phyloP scores from a whole-genome alignment of 2,797 vertebrate genomes.

The Galagoides demidoff region DNA sequence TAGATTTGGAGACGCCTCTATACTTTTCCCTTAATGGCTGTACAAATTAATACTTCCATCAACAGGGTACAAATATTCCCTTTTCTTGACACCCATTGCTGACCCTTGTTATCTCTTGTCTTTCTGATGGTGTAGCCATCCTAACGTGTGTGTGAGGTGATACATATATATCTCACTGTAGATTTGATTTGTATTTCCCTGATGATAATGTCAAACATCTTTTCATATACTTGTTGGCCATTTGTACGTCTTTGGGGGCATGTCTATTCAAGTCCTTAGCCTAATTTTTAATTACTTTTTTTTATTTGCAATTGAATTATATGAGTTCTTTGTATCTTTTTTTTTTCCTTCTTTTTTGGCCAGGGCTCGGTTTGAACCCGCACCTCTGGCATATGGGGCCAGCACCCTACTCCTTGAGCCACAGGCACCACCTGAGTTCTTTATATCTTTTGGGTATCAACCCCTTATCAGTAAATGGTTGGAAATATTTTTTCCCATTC shows the following conservation, averaged over 20 bases:
- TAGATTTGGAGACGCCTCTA: neutral
- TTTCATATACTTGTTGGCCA: neutral
- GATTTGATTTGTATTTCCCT: neutral
- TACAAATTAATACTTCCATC: neutral
- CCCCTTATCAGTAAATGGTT: neutral
- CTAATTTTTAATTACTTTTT: neutral
- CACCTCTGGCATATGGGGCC: too few relatives aligned
- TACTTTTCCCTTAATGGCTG: neutral
- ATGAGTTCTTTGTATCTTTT: neutral
- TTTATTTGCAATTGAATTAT: neutral
- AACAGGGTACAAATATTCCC: neutral
- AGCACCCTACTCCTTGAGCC: too few relatives aligned
- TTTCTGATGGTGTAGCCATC: neutral
- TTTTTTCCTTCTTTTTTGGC: too few relatives aligned
- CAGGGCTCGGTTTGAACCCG: too few relatives aligned
- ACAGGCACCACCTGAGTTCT: too few relatives aligned
- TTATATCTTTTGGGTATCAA: neutral
- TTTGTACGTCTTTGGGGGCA: neutral
- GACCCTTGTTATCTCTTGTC: neutral
- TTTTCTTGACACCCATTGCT: neutral
- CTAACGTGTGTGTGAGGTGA: neutral
- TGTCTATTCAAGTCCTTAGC: neutral
- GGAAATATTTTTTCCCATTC: neutral
- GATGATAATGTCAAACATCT: neutral
- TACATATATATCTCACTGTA: neutral